Conservation (phyloP, 2,888 invertebrate species). For the Cosmopolites sordidus region DNA sequence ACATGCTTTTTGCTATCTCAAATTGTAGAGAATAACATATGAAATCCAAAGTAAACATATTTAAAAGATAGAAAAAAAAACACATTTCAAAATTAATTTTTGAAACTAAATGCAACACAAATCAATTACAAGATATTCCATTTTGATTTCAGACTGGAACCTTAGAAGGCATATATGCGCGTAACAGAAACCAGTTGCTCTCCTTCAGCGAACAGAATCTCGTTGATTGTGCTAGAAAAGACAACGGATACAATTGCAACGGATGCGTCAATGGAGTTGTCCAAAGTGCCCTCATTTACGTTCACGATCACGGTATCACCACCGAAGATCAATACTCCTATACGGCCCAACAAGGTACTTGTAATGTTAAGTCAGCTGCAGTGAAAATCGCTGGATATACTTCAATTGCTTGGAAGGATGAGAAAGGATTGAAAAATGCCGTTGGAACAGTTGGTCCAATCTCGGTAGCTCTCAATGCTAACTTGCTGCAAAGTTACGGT, state of each 20-base stretch:
- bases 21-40: too few species aligned
- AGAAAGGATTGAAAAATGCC: slow-evolving; percentile 25
- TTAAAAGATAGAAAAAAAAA: too few species aligned
- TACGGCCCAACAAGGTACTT: slow-evolving; percentile 53
- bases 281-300: slow-evolving; percentile 9
- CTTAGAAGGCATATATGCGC: slow-evolving; percentile 12
- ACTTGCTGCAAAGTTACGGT: slow-evolving; percentile 22
- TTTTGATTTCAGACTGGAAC: slow-evolving; percentile 19
- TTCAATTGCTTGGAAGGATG: slow-evolving; percentile 53
- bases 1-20: too few species aligned
- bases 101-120: too few species aligned
- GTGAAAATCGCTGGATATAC: slow-evolving; percentile 76
- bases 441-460: slow-evolving; percentile 28
- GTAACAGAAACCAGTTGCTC: background rate
- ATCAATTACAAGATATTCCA: background rate
- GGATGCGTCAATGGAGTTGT: slow-evolving; percentile 13
- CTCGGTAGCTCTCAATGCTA: slow-evolving; percentile 28
- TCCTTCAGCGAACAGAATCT: slow-evolving; percentile 19
- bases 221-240: slow-evolving; percentile 13
- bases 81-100: too few species aligned
- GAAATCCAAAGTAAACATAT: too few species aligned
- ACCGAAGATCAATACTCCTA: slow-evolving; percentile 73
- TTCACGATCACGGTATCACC: slow-evolving; percentile 17
- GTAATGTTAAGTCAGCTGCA: slow-evolving; percentile 48
- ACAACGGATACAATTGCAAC: slow-evolving; percentile 10